These are phyloP conservation scores for Nineta flava DNA, from an alignment of 2,888 invertebrate genomes.

Conservation along the genomic window DNA sequence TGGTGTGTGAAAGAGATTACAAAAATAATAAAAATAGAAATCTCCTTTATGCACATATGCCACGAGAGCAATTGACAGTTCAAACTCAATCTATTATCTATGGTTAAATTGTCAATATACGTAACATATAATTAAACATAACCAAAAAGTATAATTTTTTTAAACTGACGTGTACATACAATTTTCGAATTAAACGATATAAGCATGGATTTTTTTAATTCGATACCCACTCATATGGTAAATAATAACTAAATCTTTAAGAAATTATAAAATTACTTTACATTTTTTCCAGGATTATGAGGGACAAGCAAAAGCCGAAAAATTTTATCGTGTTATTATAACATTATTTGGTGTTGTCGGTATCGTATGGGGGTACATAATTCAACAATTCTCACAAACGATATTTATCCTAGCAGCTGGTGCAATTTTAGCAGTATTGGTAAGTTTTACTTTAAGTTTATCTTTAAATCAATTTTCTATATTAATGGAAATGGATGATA, in stretches of 20 bases:
- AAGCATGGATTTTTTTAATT: slow-evolving; percentile 24
- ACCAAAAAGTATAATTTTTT: no score
- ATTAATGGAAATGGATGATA: neutral
- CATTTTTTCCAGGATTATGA: slow-evolving; percentile 56
- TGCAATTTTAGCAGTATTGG: slow-evolving; percentile 70
- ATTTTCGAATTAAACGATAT: neutral
- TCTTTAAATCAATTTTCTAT: neutral
- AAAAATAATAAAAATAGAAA: no score
- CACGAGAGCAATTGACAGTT: no score
- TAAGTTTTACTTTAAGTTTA: slow-evolving; percentile 26
- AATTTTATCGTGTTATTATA: slow-evolving; percentile 75
- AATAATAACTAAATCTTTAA: slow-evolving; percentile 9
- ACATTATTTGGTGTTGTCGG: slow-evolving; percentile 83
- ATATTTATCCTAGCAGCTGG: slow-evolving; percentile 87
- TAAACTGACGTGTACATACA: no score
- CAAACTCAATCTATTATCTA: no score
- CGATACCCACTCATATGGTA: slow-evolving; percentile 30
- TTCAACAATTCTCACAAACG: slow-evolving; percentile 91
- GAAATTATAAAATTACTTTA: neutral
- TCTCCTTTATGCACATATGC: no score
- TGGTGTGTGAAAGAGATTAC: no score
- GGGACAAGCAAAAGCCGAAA: slow-evolving; percentile 81
- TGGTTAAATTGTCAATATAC: no score
- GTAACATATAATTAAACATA: no score
- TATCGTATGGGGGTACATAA: slow-evolving; percentile 80